These are phyloP conservation scores for Schlechtendalia chinensis DNA, from an alignment of 1,140 invertebrate species.

Conservation along the genomic window DNA sequence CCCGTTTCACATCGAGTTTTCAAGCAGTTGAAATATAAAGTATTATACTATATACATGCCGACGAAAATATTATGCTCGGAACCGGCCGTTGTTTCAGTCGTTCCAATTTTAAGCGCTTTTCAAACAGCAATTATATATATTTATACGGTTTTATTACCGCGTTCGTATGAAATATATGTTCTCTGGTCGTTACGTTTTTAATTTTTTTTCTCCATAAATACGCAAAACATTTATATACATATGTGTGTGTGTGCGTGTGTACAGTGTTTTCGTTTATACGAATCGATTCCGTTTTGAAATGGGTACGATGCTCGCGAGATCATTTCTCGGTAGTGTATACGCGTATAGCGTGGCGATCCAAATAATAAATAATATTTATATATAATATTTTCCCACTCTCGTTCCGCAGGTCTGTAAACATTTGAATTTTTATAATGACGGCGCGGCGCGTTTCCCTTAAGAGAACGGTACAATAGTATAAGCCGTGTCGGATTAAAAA, in stretches of 20 bases:
- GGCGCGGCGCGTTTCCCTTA: too few species aligned
- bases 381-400: too few species aligned
- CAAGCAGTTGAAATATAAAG: slow-evolving; percentile 7
- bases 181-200: background rate
- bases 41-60: background rate
- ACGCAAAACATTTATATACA: too few species aligned
- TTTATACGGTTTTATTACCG: background rate
- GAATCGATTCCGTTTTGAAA: background rate
- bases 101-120: slow-evolving; percentile 27
- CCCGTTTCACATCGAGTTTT: background rate
- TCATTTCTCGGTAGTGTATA: too few species aligned
- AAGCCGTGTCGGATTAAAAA: too few species aligned
- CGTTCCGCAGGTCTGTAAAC: too few species aligned
- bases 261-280: background rate
- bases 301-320: too few species aligned
- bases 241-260: too few species aligned
- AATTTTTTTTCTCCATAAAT: background rate
- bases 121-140: slow-evolving; percentile 12
- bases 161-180: background rate
- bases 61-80: background rate
- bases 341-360: too few species aligned
- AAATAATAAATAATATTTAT: too few species aligned
- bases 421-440: too few species aligned
- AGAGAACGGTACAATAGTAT: too few species aligned
- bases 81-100: background rate